Base-by-base conservation (phyloP, 2,113 vertebrate genomes). In the Corvus moneduloides region DNA sequence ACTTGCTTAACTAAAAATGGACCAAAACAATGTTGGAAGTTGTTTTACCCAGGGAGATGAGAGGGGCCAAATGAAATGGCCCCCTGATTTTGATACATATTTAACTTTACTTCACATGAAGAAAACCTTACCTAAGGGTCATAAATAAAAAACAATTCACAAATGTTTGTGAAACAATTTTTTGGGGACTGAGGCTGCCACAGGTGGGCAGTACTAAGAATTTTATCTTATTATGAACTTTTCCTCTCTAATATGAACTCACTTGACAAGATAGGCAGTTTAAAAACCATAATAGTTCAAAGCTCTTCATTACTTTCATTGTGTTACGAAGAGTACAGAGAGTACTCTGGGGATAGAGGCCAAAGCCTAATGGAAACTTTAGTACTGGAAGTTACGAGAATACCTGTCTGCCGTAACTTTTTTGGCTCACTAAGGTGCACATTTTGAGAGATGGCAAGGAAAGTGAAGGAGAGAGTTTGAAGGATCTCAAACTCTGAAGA, bases 291-390 rank as follows among this genome's bases (percentile, higher is more conserved):
- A 87, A 54, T 3, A 86, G 54, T 87, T 87, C 68, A 32, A 62
- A 83, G 55, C 27, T 77, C 79, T 84, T 89, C 2, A 76, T 91
- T 39, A 59, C 46, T 95, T 90, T 79, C 84, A 46, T 18, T 71
- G 68, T 55, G 35, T 85, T 85, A 87, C 41, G 44, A 90, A 86
- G 68, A 95, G 84, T 68, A 89, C 89, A 85, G 69, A 72, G 44
- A 69, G 88, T 89, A 54, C 74, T 81, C 49, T 64, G 62, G 64
- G 61, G 51, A 87, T 4, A 59, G 59, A 76, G 0, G 73, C 89
- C 88, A 92, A 94, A 94, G 71, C 51, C 19, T 77, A 85, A 85
- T 87, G 93, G 95, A 97, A 96, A 94, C 30, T 93, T 83, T 39
- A 83, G 28, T 66, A 27, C 35, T 84, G 32, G 33, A 78, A 71